Evolutionary conservation across 2,888 invertebrate species (phyloP), one percentile per base, ranked within the genome.

Genomic region (Ochropleura plecta): DNA sequence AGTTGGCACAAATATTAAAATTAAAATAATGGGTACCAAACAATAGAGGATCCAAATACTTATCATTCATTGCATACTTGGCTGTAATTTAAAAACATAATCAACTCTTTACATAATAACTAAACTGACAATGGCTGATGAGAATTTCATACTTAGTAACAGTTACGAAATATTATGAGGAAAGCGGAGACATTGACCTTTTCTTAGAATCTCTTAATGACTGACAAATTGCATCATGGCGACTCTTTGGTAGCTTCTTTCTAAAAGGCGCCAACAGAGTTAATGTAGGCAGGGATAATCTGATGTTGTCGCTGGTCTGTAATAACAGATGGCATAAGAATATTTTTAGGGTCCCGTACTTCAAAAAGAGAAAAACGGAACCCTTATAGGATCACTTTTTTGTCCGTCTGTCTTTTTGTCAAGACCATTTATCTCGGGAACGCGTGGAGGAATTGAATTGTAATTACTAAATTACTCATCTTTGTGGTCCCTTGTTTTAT

Each of bases 111-210:
- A 84, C 68, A 75, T 88, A 87, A 87, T 66, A 73, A 82, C 71
- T 46, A 8, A 62, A 64, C 74, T 74, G 70, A 89, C 88, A 88
- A 89, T 89, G 77, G 78, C 49, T 48, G 69, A 79, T 88, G 89
- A 84, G 90, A 89, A 88, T 70, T 80, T 72, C 57, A 66, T 72
- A 78, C 78, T 81, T 73, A 81, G 80, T 83, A 87, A 76, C 76
- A 77, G 83, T 88, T 82, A 82, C 73, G 80, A 84, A 83, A 88
- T 81, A 64, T 82, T 78, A 72, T 69, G 76, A 86, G 75, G 86
- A 89, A 89, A 89, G 88, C 86, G 70, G 69, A 89, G 83, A 86
- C 89, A 86, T 88, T 88, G 88, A 88, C 88, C 90, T 88, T 84
- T 89, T 81, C 81, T 76, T 70, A 46, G 57, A 75, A 78, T 55